Evolutionary conservation across 2,113 vertebrate species (phyloP), one percentile per base, ranked within the genome.

Genomic region (Sterna hirundo): DNA sequence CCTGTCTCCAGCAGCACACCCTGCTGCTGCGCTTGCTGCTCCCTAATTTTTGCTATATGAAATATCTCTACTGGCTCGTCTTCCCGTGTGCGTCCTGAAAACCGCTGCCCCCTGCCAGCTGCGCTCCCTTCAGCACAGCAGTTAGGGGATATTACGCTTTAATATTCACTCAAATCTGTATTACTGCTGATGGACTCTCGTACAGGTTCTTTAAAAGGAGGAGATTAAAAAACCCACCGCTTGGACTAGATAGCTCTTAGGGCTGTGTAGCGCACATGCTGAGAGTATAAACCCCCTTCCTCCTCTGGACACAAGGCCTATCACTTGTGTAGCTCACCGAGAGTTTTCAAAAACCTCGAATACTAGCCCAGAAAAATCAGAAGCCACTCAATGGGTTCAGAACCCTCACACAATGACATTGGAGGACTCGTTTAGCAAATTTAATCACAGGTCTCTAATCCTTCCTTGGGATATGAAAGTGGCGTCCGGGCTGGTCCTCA

Each of bases 11-110:
- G 58, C 79, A 92, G 82, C 79, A 25, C 65, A 36, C 14, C 25
- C 69, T 38, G n/a, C 38, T 20, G 0, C 38, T 16, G 4, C 25
- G 4, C 23, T 64, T 1, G 4, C 57, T 51, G 72, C 29, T 30
- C 64, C 0, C 0, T 9, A 15, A 12, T 38, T 57, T 70, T 27
- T 72, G 36, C 57, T 52, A 4, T 10, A 3, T 17, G 49, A 49
- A 62, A 25, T 16, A 23, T 52, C 47, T 14, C 30, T 3, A 8
- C 10, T 34, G 62, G 52, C 54, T 81, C 54, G 15, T 58, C 20
- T 36, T 69, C 66, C 47, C 20, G 3, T 0, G 0, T 20, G 34
- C 1, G 3, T 8, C 82, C 71, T 72, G 22, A 34, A 49, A 44
- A 68, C 13, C 57, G 1, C 54, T 30, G 78, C 19, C 44, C 46